These are phyloP conservation scores for Boloria selene DNA, from an alignment of 2,888 invertebrate species.

Conservation along the genomic window DNA sequence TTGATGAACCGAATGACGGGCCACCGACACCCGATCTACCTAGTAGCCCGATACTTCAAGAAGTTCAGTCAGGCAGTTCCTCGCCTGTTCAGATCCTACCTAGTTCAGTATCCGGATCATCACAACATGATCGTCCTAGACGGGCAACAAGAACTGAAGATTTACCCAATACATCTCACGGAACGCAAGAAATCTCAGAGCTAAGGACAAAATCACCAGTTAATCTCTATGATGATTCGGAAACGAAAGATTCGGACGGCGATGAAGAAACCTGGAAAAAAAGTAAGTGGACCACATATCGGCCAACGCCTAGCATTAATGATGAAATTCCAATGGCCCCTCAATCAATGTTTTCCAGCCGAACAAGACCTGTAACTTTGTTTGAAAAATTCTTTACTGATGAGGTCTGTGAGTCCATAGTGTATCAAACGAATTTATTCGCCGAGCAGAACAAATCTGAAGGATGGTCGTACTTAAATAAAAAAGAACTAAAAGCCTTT, in stretches of 20 bases:
- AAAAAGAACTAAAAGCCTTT: constrained; percentile 9
- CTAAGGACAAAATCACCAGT: not conserved
- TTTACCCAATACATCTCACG: too few species aligned
- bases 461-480: constrained; percentile 8
- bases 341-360: not conserved
- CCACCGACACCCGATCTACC: too few species aligned
- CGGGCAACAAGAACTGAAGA: too few species aligned
- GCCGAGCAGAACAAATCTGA: not conserved
- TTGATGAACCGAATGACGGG: too few species aligned
- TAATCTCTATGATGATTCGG: not conserved
- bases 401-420: constrained; percentile 4
- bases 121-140: too few species aligned
- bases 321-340: constrained; percentile 1
- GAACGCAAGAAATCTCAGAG: not conserved
- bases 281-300: not conserved
- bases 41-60: too few species aligned
- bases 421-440: constrained; percentile 3
- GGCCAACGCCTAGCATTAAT: not conserved
- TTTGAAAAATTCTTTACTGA: constrained; percentile 13
- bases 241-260: not conserved
- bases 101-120: too few species aligned
- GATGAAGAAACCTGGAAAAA: too few species aligned
- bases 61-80: too few species aligned
- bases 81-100: too few species aligned
- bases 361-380: constrained; percentile 4